phyloP scores from a whole-genome alignment of 1,140 invertebrate genomes.

The Whitmania pigra region DNA sequence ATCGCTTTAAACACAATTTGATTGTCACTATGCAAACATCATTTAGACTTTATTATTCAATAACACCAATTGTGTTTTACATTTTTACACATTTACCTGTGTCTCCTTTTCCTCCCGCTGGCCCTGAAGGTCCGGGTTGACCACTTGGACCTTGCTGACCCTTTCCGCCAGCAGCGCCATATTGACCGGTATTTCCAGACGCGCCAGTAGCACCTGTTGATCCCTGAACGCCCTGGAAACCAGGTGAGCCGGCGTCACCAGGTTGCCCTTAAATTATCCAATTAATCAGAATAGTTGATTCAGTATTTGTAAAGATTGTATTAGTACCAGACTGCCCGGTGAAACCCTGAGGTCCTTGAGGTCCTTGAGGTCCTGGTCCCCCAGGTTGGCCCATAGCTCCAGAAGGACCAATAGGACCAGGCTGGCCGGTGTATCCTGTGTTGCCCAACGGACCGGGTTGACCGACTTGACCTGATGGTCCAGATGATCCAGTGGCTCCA shows the following conservation, averaged over 20 bases:
- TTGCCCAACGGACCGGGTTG: background rate
- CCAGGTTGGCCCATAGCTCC: background rate
- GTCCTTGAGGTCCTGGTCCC: background rate
- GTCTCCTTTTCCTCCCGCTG: background rate
- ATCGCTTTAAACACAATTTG: background rate
- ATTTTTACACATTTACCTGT: background rate
- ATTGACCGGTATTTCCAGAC: background rate
- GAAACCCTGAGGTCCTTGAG: background rate
- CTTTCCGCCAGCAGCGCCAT: background rate
- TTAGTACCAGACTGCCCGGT: background rate
- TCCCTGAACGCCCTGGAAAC: background rate
- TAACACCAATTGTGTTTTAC: background rate
- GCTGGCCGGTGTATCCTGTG: background rate
- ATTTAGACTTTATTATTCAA: background rate
- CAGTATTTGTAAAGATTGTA: background rate
- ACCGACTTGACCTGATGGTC: background rate
- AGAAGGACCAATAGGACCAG: background rate
- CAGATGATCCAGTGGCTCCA: background rate
- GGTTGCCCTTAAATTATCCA: constrained; percentile 48
- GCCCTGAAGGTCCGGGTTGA: constrained; percentile 5
- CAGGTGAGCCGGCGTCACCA: constrained; percentile 35
- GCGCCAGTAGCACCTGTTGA: background rate
- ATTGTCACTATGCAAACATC: background rate
- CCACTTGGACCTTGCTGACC: background rate
- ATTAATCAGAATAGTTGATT: background rate